A percentile compares a stretch with the other conserved stretches of the same genome.
Evolutionary conservation across 2,797 vertebrate species (phyloP).

Genomic region (Sciurus vulgaris): DNA sequence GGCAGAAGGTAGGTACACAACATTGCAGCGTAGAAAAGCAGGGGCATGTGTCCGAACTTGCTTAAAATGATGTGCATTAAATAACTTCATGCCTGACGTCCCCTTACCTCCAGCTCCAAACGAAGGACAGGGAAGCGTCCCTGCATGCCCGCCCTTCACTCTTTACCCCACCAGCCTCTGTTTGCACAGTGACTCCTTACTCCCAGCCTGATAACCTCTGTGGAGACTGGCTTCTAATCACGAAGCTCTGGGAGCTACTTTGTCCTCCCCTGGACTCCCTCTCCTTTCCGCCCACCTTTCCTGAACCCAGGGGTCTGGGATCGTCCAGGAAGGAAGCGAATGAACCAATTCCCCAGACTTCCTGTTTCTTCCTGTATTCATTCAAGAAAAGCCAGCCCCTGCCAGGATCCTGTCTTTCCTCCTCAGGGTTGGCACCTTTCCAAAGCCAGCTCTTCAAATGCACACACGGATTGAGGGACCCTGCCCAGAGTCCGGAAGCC

Average conservation of each 20-base stretch:
- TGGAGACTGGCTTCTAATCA: not conserved
- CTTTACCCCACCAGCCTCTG: not conserved
- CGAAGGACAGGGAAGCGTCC: not conserved
- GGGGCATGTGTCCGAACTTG: rapidly evolving
- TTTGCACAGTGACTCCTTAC: not conserved
- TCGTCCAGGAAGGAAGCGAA: not conserved
- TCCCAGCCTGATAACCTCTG: not conserved
- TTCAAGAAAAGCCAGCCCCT: not conserved
- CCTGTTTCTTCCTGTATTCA: rapidly evolving
- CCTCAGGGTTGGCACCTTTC: not conserved
- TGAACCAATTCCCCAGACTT: not conserved
- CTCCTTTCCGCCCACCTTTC: not conserved
- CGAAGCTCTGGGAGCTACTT: rapidly evolving
- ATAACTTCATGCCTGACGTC: not conserved
- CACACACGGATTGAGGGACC: not conserved
- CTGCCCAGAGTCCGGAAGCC: not conserved
- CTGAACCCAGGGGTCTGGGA: not conserved
- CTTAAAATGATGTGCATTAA: not conserved
- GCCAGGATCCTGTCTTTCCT: not conserved
- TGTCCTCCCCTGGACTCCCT: not conserved
- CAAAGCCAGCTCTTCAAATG: not conserved
- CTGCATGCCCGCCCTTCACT: not conserved
- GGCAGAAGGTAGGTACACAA: rapidly evolving
- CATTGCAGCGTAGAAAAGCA: rapidly evolving
- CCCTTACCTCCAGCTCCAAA: not conserved